Conservation (phyloP, 2,888 invertebrate genomes). For the Mantis religiosa region DNA sequence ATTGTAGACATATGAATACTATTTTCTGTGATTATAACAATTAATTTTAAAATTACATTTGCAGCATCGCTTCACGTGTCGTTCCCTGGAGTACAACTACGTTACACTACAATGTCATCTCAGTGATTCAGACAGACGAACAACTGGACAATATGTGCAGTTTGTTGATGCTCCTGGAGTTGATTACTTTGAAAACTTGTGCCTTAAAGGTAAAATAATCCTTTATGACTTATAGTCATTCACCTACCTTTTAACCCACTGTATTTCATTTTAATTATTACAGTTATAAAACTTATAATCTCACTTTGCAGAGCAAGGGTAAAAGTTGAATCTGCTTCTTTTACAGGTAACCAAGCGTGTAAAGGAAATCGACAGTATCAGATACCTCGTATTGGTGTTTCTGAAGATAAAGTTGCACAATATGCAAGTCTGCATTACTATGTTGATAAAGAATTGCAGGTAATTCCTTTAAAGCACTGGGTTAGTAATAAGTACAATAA, state of each 20-base stretch:
- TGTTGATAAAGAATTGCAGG: slow-evolving; percentile 88
- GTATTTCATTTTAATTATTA: too few species aligned
- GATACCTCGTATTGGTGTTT: slow-evolving; percentile 80
- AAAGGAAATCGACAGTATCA: slow-evolving; percentile 76
- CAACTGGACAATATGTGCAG: slow-evolving; percentile 83
- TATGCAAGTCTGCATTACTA: slow-evolving; percentile 90
- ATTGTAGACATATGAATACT: background rate
- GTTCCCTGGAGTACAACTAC: slow-evolving; percentile 91
- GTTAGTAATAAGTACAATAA: background rate
- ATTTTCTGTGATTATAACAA: background rate
- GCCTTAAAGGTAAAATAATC: slow-evolving; percentile 63
- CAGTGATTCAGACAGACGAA: slow-evolving; percentile 83
- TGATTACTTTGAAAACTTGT: slow-evolving; percentile 87
- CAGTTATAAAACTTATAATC: too few species aligned
- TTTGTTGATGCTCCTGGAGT: slow-evolving; percentile 81
- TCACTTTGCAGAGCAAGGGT: too few species aligned
- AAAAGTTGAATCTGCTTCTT: background rate
- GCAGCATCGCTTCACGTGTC: slow-evolving; percentile 83
- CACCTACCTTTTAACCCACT: too few species aligned
- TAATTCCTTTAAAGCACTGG: slow-evolving; percentile 37
- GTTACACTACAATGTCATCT: slow-evolving; percentile 87
- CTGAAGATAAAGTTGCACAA: slow-evolving; percentile 87
- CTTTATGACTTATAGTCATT: too few species aligned
- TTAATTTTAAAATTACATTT: slow-evolving; percentile 26
- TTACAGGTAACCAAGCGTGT: slow-evolving; percentile 70